Evolutionary conservation across 1,140 invertebrate species (phyloP).

Genomic region (Cotesia chilonis): DNA sequence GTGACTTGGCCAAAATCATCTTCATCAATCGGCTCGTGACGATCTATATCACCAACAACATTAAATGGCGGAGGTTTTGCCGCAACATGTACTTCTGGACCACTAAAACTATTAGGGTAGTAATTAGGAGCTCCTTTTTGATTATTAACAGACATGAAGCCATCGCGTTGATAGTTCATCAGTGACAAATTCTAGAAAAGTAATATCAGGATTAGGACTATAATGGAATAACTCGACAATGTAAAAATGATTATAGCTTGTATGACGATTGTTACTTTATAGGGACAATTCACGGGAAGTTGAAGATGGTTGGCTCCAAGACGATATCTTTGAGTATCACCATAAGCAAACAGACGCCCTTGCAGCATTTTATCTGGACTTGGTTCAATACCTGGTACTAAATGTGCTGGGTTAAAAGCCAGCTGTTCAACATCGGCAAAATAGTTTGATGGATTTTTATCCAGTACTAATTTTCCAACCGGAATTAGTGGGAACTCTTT

Average conservation of each 20-base stretch:
- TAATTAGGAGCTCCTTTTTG: conserved; percentile 91
- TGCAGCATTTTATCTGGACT: conserved; percentile 96
- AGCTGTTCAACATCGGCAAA: conserved; percentile 95
- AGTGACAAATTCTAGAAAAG: conserved; percentile 52
- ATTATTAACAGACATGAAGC: conserved; percentile 73
- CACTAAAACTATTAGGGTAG: conserved; percentile 93
- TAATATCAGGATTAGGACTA: neutral
- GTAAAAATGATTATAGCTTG: neutral
- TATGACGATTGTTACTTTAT: conserved; percentile 61
- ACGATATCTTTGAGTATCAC: conserved; percentile 93
- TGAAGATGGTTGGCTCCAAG: conserved; percentile 93
- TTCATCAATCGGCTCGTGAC: conserved; percentile 85
- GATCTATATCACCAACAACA: conserved; percentile 71
- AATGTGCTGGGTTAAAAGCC: conserved; percentile 90
- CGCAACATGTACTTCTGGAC: conserved; percentile 71
- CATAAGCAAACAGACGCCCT: conserved; percentile 93
- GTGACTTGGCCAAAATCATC: conserved; percentile 90
- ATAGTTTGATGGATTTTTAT: conserved; percentile 91
- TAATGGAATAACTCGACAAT: no score
- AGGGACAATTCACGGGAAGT: conserved; percentile 95
- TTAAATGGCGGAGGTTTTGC: conserved; percentile 62
- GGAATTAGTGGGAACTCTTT: conserved; percentile 89
- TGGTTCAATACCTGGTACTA: conserved; percentile 91
- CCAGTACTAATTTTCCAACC: conserved; percentile 89
- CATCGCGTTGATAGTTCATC: conserved; percentile 90